Evolutionary conservation across 1,140 invertebrate genomes (phyloP), one percentile per base, ranked within the genome.

Genomic region (Camponotus floridanus): DNA sequence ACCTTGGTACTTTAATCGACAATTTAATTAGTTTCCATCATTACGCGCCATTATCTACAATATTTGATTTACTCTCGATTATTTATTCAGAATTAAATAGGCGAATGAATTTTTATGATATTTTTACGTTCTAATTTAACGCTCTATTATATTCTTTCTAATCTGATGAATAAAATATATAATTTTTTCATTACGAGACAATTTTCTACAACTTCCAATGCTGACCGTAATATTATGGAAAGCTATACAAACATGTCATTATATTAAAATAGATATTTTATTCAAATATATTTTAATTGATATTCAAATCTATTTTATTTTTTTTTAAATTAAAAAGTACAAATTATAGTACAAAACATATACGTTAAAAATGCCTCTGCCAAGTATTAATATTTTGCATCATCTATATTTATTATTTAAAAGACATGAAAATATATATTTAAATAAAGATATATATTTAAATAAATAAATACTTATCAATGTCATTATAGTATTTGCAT

Each of bases 1-100:
- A 85, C 42, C 57, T 73, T 81, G 39, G 4, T 39, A 33, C 33
- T 62, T 59, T 26, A 51, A 64, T 76, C 64, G 64, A 15, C 33
- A 59, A 73, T 59, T 59, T 59, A 36, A 61, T 80, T 68, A 21
- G n/a, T 39, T 26, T 68, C 45, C 76, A 33, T 79, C 57, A 36
- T 62, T 62, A 11, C 39, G 31, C 45, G 45, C 33, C 51, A 79
- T 68, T 79, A 26, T 31, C 62, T 55, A 36, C 18, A n/a, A 42
- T 4, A 11, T 42, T 1, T 64, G 59, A 76, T 76, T 76, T 76
- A 76, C 21, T 55, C 6, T 33, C 26, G 57, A 4, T 45, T 39
- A 45, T 76, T 76, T 76, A 21, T 13, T 11, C 13, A 33, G 8
- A 55, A 39, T n/a, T 64, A 76, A 76, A 76, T 76, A 45, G 48